Percentiles rank a stretch among this genome's conserved stretches.
phyloP scores from a whole-genome alignment of 2,888 invertebrate species.

The Catocala sponsa region DNA sequence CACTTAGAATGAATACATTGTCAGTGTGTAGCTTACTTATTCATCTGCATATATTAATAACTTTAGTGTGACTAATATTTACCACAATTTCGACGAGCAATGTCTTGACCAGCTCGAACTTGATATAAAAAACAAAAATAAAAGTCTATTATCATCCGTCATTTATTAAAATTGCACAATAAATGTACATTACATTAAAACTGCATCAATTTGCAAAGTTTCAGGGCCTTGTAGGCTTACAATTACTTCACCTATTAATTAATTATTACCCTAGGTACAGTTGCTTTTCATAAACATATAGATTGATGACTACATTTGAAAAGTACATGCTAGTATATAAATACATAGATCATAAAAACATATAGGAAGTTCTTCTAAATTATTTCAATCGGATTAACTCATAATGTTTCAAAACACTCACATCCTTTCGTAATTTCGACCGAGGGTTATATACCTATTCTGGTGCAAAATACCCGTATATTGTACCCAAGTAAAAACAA shows the following conservation, averaged over 20 bases:
- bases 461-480: no score
- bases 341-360: background rate
- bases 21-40: no score
- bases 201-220: conserved; percentile 19
- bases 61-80: no score
- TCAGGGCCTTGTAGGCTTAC: background rate
- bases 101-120: background rate
- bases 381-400: no score
- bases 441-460: no score
- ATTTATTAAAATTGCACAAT: conserved; percentile 51
- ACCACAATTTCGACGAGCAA: background rate
- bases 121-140: conserved; percentile 1
- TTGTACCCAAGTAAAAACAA: no score
- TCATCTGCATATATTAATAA: no score
- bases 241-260: conserved; percentile 3
- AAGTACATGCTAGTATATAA: conserved; percentile 9
- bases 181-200: conserved; percentile 37
- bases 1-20: no score
- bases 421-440: no score
- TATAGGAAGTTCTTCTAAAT: conserved; percentile 6
- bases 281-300: conserved; percentile 4
- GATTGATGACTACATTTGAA: conserved; percentile 14
- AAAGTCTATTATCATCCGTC: conserved; percentile 16
- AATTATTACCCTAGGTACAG: conserved; percentile 6
- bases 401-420: no score